A percentile compares a stretch with the other conserved stretches of the same genome.
Evolutionary conservation across 1,140 invertebrate genomes (phyloP).

Genomic region (Orussus abietinus): DNA sequence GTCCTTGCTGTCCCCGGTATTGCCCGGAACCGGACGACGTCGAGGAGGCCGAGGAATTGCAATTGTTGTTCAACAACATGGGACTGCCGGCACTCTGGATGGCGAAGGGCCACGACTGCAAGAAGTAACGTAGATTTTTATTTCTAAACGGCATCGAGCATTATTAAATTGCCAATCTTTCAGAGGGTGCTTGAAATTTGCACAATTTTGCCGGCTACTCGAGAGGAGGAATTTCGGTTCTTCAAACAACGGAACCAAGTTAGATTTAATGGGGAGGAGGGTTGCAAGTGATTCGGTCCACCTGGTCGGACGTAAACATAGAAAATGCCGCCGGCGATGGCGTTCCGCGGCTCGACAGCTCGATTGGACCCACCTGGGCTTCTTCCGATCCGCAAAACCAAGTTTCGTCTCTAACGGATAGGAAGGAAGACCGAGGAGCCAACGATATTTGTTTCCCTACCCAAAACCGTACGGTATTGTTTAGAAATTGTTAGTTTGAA

Average conservation of each 20-base stretch:
- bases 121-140: conserved; percentile 9
- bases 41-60: conserved; percentile 34
- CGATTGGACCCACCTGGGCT: conserved; percentile 43
- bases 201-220: too few species aligned
- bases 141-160: too few species aligned
- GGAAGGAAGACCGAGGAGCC: too few species aligned
- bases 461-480: too few species aligned
- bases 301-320: conserved; percentile 46
- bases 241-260: conserved; percentile 28
- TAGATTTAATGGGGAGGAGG: conserved; percentile 27
- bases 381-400: too few species aligned
- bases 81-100: conserved; percentile 31
- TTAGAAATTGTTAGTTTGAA: too few species aligned
- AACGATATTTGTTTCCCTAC: too few species aligned
- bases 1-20: conserved; percentile 31
- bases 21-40: conserved; percentile 29
- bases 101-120: conserved; percentile 46
- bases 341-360: conserved; percentile 23
- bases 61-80: conserved; percentile 39
- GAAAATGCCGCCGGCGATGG: conserved; percentile 22
- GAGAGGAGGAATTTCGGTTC: too few species aligned
- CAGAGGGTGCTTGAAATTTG: neutral
- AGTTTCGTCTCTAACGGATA: too few species aligned
- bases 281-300: conserved; percentile 39
- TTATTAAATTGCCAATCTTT: neutral